phyloP scores from a whole-genome alignment of 2,888 invertebrate genomes.

The Lamellibrachia columna region DNA sequence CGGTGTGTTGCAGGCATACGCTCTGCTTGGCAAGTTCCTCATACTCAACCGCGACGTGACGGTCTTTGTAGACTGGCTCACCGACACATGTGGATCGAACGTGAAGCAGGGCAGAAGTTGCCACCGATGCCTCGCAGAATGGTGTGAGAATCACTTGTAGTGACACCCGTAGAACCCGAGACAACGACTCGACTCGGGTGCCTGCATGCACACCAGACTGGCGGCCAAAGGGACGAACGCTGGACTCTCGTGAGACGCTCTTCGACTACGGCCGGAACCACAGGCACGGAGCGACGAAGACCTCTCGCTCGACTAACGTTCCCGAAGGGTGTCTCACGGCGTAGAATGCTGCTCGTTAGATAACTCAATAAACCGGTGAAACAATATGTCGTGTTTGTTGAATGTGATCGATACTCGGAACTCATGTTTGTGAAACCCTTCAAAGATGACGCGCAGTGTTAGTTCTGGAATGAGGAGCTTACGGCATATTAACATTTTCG shows the following conservation, averaged over 20 bases:
- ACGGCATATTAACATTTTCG: too few relatives aligned
- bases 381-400: not conserved
- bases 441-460: too few relatives aligned
- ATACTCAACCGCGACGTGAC: not conserved
- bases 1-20: not conserved
- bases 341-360: not conserved
- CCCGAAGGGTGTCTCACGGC: not conserved
- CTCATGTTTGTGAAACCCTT: not conserved
- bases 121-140: not conserved
- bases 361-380: not conserved
- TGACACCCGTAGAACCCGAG: not conserved
- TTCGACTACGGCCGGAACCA: not conserved
- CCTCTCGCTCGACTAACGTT: not conserved
- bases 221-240: not conserved
- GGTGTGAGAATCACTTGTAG: not conserved
- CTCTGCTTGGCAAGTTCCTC: not conserved
- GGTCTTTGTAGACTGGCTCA: not conserved
- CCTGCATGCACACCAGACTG: not conserved
- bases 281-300: not conserved
- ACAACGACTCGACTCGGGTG: not conserved
- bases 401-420: not conserved
- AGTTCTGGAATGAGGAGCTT: too few relatives aligned
- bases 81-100: not conserved
- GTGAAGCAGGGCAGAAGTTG: not conserved
- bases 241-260: not conserved